Base-by-base conservation (phyloP, 2,113 vertebrate genomes). In the Ceuthmochares aereus region DNA sequence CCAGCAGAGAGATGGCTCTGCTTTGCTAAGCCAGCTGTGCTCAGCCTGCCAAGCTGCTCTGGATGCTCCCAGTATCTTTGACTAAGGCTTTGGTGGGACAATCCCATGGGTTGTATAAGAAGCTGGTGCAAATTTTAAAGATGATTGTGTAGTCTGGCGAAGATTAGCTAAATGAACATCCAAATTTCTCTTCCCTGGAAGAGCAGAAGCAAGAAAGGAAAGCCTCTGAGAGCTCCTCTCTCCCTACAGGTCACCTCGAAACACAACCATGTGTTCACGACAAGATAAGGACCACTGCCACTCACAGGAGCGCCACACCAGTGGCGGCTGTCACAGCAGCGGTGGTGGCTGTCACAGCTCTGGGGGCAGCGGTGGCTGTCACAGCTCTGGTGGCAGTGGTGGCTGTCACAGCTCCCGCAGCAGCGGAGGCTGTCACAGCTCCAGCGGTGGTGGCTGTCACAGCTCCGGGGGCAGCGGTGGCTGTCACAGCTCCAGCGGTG, bases 1-100 rank as follows among this genome's bases (percentile, higher is more conserved):
- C 30, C 0, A 1, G 37, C 40, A 36, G 18, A 1, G 1, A 70
- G 20, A 22, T 0, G 15, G 23, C 8, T 67, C 40, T 0, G 0
- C 5, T 54, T 49, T 2, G 19, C 17, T 34, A 27, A 66, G 19
- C 21, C 64, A 4, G 3, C 9, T 3, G 0, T 1, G 10, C 3
- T 60, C 59, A 54, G 5, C 37, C 22, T 14, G 9, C 17, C 42
- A 17, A 2, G 63, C 5, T 8, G 18, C 17, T 63, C 63, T 6
- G 26, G 32, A 5, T 21, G 36, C 26, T 87, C 25, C 15, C 6
- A 17, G 2, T 0, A 0, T 3, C 64, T 14, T 7, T 3, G 32
- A 56, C 54, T 7, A 10, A 4, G 11, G 34, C 32, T 40, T 12
- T 21, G 4, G 6, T 23, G 47, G 84, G 84, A 62, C n/a, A 36